Evolutionary conservation across 2,797 vertebrate species (phyloP), one percentile per base, ranked within the genome.

Genomic region (Delichon dasypus): DNA sequence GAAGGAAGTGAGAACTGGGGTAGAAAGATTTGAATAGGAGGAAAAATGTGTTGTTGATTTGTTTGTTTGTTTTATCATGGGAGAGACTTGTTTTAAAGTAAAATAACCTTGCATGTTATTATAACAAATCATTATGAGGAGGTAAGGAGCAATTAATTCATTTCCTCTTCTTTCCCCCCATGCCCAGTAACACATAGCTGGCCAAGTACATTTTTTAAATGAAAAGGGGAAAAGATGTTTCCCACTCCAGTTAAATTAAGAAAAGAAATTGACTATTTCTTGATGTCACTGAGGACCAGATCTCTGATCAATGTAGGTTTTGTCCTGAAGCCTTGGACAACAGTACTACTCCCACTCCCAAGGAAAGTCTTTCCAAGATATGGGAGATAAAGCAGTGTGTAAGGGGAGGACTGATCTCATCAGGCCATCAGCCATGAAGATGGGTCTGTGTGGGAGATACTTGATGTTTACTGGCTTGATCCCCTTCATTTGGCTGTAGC

Each of bases 11-110:
- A 7, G 20, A 81, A 58, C 38, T 9, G 5, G 14, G 34, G 7
- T 75, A 38, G 82, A 88, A 72, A 19, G 32, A 34, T 21, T 87
- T 45, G 22, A 73, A 40, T 6, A 44, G 32, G 19, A 77, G 29
- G 15, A 84, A 23, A 0, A 0, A 17, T 29, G 13, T 61, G 3
- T 16, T 61, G 2, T 17, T 19, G 17, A 7, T 76, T 50, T 36
- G 16, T 44, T 75, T n/a, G 1, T 21, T 73, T 66, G 27, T 66
- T 81, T 57, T 50, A 36, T 60, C 6, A 6, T 15, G 50, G 29
- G 32, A 68, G 15, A 26, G 12, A 58, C 66, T 82, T 68, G 18
- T 26, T 89, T 77, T 85, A 42, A 71, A 62, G 12, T 70, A 61
- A 48, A 85, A 77, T 42, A 50, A 38, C 25, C 18, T 81, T 66